phyloP scores from a whole-genome alignment of 2,797 vertebrate species.

The Falco biarmicus region DNA sequence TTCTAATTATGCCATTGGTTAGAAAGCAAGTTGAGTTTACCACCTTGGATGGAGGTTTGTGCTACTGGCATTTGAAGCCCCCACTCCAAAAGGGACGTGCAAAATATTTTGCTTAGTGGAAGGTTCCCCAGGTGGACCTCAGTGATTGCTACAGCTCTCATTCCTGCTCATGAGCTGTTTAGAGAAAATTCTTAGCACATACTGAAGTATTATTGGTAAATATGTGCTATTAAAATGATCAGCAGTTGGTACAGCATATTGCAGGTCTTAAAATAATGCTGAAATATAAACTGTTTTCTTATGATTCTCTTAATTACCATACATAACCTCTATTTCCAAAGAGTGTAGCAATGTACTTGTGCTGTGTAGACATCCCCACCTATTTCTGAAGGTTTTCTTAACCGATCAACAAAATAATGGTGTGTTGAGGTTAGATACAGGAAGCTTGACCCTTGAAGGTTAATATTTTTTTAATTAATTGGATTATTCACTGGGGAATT shows the following conservation, averaged over 20 bases:
- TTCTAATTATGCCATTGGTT: not conserved
- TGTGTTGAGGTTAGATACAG: not conserved
- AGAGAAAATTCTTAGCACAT: not conserved
- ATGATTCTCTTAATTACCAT: not conserved
- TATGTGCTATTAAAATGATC: not conserved
- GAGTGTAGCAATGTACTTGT: not conserved
- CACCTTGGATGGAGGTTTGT: not conserved
- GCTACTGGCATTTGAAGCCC: not conserved
- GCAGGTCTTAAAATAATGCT: not conserved
- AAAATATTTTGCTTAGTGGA: not conserved
- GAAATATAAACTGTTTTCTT: not conserved
- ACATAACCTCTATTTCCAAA: not conserved
- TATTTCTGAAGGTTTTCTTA: not conserved
- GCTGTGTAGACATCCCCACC: not conserved
- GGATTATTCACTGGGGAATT: not conserved
- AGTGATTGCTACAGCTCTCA: not conserved
- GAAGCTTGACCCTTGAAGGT: constrained; percentile 10
- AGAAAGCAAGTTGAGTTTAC: not conserved
- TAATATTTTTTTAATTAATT: constrained; percentile 46
- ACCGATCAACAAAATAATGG: not conserved
- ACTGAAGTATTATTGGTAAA: not conserved
- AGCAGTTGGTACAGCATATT: not conserved
- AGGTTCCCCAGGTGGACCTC: not conserved
- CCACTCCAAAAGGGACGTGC: not conserved
- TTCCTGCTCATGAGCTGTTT: not conserved